Evolutionary conservation across 2,113 vertebrate genomes (phyloP), one percentile per base, ranked within the genome.

Genomic region (Sebastes schlegelii): DNA sequence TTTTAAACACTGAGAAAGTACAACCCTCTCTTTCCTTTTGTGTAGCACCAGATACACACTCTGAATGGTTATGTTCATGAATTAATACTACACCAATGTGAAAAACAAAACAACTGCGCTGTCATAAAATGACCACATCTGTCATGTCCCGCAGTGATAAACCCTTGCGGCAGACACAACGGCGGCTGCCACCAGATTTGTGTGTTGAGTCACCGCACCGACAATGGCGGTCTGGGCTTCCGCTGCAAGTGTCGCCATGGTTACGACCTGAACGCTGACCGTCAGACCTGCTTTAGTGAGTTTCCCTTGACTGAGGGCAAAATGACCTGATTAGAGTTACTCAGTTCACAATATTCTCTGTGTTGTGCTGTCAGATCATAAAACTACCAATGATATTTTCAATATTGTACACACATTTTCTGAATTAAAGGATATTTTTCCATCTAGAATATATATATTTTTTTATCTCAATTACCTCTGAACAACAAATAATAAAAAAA

Each of bases 171-270:
- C 34, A 77, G 86, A 74, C 85, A 94, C 92, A 95, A 95, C 2
- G 94, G 94, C 2, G 92, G 94, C 19, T 95, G 94, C 72, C 90
- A 94, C 67, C 94, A 95, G 7, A 94, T 95, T 68, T 95, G 94
- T 67, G 85, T 94, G 4, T 89, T 95, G 84, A 95, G 93, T 80
- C 93, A 95, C 46, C 82, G 88, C 54, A 54, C 81, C 0, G 93
- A 94, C 89, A 95, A 93, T 4, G 90, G 82, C 1, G 94, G 94
- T 55, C 85, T 95, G 74, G 94, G 94, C 60, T 94, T 84, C 76
- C 93, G 93, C 70, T 95, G 94, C 84, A 95, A 94, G 72, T 95
- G 94, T 87, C 92, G 90, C 71, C 72, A 92, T 45, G 94, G 94
- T 58, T 95, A 93, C 11, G 93, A 95, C 74, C 86, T 95, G 19